These are phyloP conservation scores for Meghimatium bilineatum DNA, from an alignment of 2,888 invertebrate genomes.

Conservation along the genomic window DNA sequence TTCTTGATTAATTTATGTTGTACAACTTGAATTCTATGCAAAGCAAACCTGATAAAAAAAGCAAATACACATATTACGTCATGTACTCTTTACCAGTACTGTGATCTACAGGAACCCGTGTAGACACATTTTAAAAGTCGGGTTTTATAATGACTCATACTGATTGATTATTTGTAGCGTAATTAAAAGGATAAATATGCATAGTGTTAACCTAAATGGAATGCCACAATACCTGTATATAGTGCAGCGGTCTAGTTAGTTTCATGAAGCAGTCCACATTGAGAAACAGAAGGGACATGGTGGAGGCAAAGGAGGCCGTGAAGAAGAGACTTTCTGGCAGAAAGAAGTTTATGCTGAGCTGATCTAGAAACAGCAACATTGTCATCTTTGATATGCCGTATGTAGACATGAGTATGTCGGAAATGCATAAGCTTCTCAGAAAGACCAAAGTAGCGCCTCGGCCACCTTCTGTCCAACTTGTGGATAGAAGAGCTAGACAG, in stretches of 20 bases:
- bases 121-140: too few species aligned
- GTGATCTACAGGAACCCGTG: too few species aligned
- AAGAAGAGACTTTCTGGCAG: constrained; percentile 70
- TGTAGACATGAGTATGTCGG: constrained; percentile 64
- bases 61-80: too few species aligned
- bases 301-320: constrained; percentile 63
- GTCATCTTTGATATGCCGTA: constrained; percentile 67
- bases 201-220: background rate
- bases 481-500: constrained; percentile 13
- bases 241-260: constrained; percentile 59
- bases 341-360: constrained; percentile 66
- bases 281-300: constrained; percentile 62
- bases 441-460: constrained; percentile 66
- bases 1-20: too few species aligned
- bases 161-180: too few species aligned
- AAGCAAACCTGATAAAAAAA: too few species aligned
- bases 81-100: too few species aligned
- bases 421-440: constrained; percentile 59
- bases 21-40: too few species aligned
- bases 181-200: background rate
- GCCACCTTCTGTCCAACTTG: constrained; percentile 59
- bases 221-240: constrained; percentile 38
- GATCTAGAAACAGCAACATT: constrained; percentile 57
- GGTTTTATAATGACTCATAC: too few species aligned
- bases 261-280: constrained; percentile 64